Evolutionary conservation across 2,113 vertebrate genomes (phyloP).

Genomic region (Pteropus alecto): DNA sequence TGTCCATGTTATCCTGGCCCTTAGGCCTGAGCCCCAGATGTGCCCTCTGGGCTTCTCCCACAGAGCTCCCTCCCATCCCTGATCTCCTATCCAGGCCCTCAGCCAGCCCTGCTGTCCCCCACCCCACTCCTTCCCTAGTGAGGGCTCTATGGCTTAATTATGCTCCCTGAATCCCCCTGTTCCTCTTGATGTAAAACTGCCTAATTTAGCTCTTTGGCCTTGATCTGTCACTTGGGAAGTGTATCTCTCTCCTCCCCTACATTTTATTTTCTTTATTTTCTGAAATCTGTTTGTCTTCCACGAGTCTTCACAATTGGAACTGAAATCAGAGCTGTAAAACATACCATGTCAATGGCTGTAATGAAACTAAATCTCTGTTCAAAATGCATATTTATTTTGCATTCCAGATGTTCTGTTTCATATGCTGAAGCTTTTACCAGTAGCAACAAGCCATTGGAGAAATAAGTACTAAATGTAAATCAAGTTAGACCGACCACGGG

Average conservation of each 20-base stretch:
- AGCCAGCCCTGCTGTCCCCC: background rate
- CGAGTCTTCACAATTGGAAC: constrained; percentile 40
- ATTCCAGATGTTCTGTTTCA: constrained; percentile 12
- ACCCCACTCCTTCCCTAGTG: background rate
- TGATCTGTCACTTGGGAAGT: background rate
- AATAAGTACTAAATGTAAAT: constrained; percentile 22
- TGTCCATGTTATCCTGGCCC: background rate
- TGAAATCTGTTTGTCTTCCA: constrained; percentile 31
- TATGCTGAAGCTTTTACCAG: constrained; percentile 7
- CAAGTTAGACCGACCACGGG: background rate
- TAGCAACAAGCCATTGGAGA: constrained; percentile 33
- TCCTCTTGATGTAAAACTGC: constrained; percentile 13
- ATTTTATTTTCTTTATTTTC: constrained; percentile 42
- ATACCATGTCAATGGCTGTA: background rate
- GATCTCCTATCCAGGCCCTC: background rate
- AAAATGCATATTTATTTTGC: constrained; percentile 28
- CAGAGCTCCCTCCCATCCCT: background rate
- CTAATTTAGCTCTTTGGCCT: constrained; percentile 19
- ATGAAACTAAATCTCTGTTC: constrained; percentile 35
- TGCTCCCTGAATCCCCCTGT: background rate
- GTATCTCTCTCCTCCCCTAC: background rate
- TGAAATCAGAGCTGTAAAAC: constrained; percentile 19
- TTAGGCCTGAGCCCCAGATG: too few species aligned
- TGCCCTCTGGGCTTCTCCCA: background rate
- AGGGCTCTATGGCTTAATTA: background rate